Percentiles rank a stretch among this genome's conserved stretches.
Conservation (phyloP, 1,140 invertebrate genomes). For the Agrilus planipennis region DNA sequence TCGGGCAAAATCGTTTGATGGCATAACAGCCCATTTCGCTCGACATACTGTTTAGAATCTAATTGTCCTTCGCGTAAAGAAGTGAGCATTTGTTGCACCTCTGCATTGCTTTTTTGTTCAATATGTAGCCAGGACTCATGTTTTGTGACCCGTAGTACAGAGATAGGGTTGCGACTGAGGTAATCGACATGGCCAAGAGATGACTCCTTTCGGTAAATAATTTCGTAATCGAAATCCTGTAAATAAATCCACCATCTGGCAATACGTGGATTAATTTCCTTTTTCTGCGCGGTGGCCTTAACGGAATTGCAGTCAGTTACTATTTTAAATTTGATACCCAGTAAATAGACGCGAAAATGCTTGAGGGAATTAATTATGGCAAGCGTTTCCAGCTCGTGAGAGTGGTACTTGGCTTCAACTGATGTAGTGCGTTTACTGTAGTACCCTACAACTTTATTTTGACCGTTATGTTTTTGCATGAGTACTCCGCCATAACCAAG, state of each 20-base stretch:
- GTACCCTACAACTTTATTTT: constrained; percentile 32
- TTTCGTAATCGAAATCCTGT: constrained; percentile 27
- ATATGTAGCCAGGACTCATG: too few relatives aligned
- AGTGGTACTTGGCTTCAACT: constrained; percentile 33
- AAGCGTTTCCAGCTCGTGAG: constrained; percentile 35
- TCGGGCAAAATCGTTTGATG: too few relatives aligned
- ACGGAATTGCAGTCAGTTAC: constrained; percentile 29
- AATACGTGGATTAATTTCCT: constrained; percentile 26
- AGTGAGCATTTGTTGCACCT: too few relatives aligned
- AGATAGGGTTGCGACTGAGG: too few relatives aligned
- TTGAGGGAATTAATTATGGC: constrained; percentile 36
- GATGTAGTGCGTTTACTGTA: constrained; percentile 26
- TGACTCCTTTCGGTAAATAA: constrained; percentile 20
- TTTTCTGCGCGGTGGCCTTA: constrained; percentile 21
- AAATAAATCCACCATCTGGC: constrained; percentile 28
- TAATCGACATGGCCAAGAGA: constrained; percentile 13
- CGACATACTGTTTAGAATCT: too few relatives aligned
- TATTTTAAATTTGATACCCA: too few relatives aligned
- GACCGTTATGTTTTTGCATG: constrained; percentile 20
- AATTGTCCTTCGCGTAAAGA: too few relatives aligned
- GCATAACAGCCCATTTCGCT: too few relatives aligned
- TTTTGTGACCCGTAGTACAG: too few relatives aligned
- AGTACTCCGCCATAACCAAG: constrained; percentile 24
- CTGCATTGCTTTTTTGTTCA: too few relatives aligned
- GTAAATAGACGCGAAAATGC: constrained; percentile 36